Conservation (phyloP, 2,888 invertebrate species). For the Sepiola atlantica region DNA sequence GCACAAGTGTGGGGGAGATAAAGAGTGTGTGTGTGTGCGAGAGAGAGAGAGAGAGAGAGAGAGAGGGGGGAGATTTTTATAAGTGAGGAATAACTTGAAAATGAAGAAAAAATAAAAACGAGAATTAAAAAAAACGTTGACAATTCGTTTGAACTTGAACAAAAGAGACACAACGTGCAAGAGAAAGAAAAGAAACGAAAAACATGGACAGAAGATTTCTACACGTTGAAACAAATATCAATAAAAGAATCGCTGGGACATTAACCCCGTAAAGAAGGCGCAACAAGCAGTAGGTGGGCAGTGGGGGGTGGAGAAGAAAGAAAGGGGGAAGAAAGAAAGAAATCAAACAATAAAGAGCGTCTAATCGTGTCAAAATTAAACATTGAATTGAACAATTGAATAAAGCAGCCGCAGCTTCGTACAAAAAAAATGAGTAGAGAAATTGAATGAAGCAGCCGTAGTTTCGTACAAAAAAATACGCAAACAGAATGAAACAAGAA, state of each 20-base stretch:
- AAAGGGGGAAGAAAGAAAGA: background rate
- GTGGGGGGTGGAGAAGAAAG: background rate
- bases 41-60: too few species aligned
- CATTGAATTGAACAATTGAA: background rate
- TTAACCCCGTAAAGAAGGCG: too few species aligned
- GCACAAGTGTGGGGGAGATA: too few species aligned
- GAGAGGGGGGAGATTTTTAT: too few species aligned
- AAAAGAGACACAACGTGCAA: background rate
- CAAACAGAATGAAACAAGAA: background rate
- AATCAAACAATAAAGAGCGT: background rate
- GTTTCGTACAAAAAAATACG: too few species aligned
- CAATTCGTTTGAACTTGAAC: background rate
- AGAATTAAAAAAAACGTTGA: background rate
- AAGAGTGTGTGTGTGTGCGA: too few species aligned
- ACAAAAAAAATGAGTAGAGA: too few species aligned
- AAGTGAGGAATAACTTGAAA: background rate
- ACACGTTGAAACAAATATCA: too few species aligned
- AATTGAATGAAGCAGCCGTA: too few species aligned
- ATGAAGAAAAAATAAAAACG: background rate
- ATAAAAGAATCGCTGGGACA: too few species aligned
- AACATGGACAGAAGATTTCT: background rate
- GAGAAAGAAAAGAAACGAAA: background rate
- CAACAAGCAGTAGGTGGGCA: too few species aligned
- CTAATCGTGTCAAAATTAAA: background rate
- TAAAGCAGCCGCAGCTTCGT: background rate